Conservation (phyloP, 2,888 invertebrate species). For the Harmothoe impar region DNA sequence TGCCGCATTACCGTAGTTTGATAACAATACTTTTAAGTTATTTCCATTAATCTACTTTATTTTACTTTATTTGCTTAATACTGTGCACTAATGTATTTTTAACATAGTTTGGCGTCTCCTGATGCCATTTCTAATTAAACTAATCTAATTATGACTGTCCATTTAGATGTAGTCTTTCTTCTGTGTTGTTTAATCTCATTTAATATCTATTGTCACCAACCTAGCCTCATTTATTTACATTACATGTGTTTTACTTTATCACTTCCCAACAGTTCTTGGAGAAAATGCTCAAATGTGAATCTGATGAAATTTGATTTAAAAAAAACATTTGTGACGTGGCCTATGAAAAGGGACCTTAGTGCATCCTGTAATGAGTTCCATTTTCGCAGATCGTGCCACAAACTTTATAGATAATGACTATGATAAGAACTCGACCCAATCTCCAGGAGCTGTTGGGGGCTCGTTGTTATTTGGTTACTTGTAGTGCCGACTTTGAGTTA, state of each 20-base stretch:
- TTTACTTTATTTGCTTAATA: constrained; percentile 47
- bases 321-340: background rate
- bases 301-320: constrained; percentile 83
- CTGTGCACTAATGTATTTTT: constrained; percentile 33
- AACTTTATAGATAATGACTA: too few species aligned
- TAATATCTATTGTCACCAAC: background rate
- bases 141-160: background rate
- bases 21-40: constrained; percentile 40
- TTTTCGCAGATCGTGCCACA: too few species aligned
- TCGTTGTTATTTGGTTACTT: background rate
- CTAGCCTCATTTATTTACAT: background rate
- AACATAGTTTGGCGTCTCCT: constrained; percentile 40
- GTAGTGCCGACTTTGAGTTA: constrained; percentile 39
- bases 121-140: background rate
- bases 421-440: too few species aligned
- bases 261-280: constrained; percentile 83
- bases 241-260: constrained; percentile 71
- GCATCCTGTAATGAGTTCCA: too few species aligned
- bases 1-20: constrained; percentile 12
- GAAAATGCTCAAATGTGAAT: constrained; percentile 78
- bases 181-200: background rate
- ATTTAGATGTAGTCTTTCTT: constrained; percentile 16
- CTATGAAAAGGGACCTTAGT: too few species aligned
- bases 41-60: constrained; percentile 27
- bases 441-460: background rate